These are phyloP conservation scores for Morone saxatilis DNA, from an alignment of 2,113 vertebrate species.

Conservation along the genomic window DNA sequence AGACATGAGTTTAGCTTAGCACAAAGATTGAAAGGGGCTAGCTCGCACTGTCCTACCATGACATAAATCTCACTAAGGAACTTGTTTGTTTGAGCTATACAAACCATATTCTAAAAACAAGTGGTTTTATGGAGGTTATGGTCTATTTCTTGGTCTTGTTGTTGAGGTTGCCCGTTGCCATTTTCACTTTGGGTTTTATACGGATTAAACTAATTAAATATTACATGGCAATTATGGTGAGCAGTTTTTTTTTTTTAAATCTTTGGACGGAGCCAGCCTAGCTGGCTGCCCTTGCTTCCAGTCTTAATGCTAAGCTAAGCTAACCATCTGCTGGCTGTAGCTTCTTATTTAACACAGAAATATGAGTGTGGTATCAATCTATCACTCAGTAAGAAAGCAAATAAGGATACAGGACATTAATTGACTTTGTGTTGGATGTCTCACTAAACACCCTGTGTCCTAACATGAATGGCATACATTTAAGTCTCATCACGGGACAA, in stretches of 20 bases:
- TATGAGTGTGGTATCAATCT: neutral
- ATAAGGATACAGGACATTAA: neutral
- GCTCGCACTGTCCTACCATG: neutral
- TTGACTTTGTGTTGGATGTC: neutral
- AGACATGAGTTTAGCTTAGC: neutral
- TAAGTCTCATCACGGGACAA: conserved; percentile 28
- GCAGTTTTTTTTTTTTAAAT: neutral
- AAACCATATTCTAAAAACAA: neutral
- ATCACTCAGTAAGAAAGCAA: neutral
- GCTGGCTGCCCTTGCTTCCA: neutral
- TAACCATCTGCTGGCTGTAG: neutral
- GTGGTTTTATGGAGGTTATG: neutral
- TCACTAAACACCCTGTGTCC: conserved; percentile 1
- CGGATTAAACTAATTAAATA: neutral
- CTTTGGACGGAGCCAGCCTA: neutral
- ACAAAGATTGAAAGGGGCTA: neutral
- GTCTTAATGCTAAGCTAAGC: neutral
- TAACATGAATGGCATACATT: neutral
- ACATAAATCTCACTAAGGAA: neutral
- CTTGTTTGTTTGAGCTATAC: neutral
- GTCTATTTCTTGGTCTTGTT: neutral
- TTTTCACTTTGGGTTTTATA: neutral
- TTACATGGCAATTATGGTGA: neutral
- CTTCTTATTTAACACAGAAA: neutral
- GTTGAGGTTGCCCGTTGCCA: neutral